A percentile compares a stretch with the other conserved stretches of the same genome.
These are phyloP conservation scores for Rhagoletis zephyria DNA, from an alignment of 1,140 invertebrate species.

Conservation along the genomic window DNA sequence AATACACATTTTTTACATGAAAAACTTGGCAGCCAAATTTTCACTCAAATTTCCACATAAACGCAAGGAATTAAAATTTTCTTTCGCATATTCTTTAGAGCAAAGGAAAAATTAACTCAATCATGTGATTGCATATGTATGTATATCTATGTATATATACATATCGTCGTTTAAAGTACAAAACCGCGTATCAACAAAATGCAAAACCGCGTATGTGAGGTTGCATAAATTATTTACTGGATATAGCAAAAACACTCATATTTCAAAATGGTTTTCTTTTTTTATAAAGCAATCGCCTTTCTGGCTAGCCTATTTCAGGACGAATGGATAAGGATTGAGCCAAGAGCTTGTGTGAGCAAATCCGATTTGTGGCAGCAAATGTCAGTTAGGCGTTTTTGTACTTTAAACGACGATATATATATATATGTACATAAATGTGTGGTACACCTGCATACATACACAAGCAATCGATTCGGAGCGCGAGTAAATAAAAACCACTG, in stretches of 20 bases:
- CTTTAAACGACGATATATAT: not conserved
- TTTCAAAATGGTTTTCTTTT: too few relatives aligned
- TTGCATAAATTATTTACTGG: too few relatives aligned
- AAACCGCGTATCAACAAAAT: too few relatives aligned
- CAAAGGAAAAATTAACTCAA: not conserved
- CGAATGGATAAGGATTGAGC: too few relatives aligned
- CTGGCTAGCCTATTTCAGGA: too few relatives aligned
- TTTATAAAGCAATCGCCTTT: too few relatives aligned
- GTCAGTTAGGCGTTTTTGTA: too few relatives aligned
- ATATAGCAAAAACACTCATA: too few relatives aligned
- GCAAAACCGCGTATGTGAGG: too few relatives aligned
- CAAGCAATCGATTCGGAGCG: not conserved
- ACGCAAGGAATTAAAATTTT: not conserved
- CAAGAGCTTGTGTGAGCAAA: too few relatives aligned
- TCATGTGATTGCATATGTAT: not conserved
- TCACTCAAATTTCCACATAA: slow-evolving; percentile 44
- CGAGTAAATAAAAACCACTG: not conserved
- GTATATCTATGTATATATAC: too few relatives aligned
- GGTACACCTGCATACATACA: not conserved
- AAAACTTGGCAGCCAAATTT: not conserved
- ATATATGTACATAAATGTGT: not conserved
- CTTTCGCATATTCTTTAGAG: slow-evolving; percentile 2
- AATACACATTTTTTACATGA: not conserved
- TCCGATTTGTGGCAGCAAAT: too few relatives aligned
- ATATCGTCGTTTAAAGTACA: not conserved